phyloP scores from a whole-genome alignment of 1,140 invertebrate genomes.

The Acromyrmex heyeri region DNA sequence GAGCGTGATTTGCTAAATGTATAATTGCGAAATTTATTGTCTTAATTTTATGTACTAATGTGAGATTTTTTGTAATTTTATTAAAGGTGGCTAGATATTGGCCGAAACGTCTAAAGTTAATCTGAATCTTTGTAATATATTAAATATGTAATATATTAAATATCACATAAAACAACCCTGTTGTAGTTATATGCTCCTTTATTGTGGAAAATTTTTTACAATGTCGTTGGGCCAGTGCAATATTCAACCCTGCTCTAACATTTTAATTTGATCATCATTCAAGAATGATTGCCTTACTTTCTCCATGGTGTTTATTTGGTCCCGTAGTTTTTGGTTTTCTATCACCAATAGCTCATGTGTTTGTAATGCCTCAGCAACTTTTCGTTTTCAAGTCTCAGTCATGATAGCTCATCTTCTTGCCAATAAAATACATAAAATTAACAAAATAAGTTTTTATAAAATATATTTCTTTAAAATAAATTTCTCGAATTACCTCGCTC shows the following conservation, averaged over 20 bases:
- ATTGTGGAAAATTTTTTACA: neutral
- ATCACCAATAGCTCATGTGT: neutral
- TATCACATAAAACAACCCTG: no score
- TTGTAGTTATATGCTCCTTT: no score
- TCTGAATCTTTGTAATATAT: no score
- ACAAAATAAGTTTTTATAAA: neutral
- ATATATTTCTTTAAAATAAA: neutral
- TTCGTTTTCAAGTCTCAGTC: neutral
- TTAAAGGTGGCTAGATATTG: no score
- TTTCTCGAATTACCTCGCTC: neutral
- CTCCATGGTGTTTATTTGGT: neutral
- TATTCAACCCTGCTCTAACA: neutral
- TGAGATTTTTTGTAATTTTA: no score
- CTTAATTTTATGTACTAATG: no score
- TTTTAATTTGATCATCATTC: neutral
- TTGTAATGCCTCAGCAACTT: neutral
- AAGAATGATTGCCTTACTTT: neutral
- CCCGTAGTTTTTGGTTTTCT: neutral
- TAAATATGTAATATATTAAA: no score
- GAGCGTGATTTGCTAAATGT: no score
- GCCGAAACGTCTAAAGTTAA: no score
- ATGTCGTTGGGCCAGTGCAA: neutral
- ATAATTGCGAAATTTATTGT: no score
- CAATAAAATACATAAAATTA: neutral
- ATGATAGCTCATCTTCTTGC: neutral